Evolutionary conservation across 35 echinoderm and acorn worm species (phyloP).

Genomic region (Ophiothrix spiculata): DNA sequence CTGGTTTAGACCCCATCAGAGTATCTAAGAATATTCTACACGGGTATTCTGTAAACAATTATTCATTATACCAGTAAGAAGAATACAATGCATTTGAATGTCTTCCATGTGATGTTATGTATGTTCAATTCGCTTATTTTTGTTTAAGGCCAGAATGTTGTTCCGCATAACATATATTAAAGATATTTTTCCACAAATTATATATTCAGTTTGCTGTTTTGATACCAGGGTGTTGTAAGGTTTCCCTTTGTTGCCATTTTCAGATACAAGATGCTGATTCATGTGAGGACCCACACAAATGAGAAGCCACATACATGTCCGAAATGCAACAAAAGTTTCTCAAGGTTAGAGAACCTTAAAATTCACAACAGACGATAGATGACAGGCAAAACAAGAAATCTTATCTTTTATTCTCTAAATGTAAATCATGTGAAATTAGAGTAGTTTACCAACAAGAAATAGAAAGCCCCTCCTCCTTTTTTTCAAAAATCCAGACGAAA

Average conservation of each 20-base stretch:
- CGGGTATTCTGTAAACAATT: background rate
- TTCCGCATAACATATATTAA: background rate
- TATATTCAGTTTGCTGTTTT: background rate
- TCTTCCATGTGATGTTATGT: no score
- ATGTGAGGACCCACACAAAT: slow-evolving; percentile 94
- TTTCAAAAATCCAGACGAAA: no score
- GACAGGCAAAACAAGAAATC: no score
- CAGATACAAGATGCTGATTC: slow-evolving; percentile 99
- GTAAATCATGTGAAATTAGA: no score
- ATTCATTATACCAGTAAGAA: no score
- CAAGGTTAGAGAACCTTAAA: slow-evolving; percentile 92
- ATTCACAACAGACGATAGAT: slow-evolving; percentile 90
- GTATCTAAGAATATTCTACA: background rate
- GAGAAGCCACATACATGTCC: slow-evolving; percentile 96
- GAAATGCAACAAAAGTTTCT: slow-evolving; percentile 89
- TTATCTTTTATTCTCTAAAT: no score
- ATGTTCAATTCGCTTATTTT: no score
- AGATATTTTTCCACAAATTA: background rate
- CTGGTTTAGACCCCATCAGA: background rate
- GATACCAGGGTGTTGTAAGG: no score
- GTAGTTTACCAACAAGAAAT: no score
- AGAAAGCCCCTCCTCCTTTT: no score
- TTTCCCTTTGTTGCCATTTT: slow-evolving; percentile 18
- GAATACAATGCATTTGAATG: no score
- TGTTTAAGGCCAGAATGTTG: background rate